Percentiles rank a stretch among this genome's conserved stretches.
phyloP scores from a whole-genome alignment of 2,888 invertebrate species.

The Apamea epomidion region DNA sequence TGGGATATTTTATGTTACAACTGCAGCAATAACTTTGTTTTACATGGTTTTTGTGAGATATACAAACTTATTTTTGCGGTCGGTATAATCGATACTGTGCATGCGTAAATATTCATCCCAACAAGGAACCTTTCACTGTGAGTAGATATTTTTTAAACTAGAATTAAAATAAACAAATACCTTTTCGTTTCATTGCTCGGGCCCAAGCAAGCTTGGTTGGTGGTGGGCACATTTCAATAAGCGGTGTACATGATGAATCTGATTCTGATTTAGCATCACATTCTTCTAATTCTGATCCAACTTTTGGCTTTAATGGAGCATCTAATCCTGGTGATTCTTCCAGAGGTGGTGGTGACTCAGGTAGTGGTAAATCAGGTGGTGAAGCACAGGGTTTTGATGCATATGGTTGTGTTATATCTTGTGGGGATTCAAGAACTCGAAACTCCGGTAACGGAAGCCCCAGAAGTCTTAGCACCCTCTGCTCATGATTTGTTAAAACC shows the following conservation, averaged over 20 bases:
- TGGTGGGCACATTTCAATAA: slow-evolving; percentile 6
- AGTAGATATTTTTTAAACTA: neutral
- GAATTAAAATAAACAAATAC: slow-evolving; percentile 9
- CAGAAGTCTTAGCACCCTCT: slow-evolving; percentile 14
- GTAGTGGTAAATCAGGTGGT: neutral
- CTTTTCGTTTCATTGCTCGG: slow-evolving; percentile 12
- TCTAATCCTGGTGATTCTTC: slow-evolving; percentile 15
- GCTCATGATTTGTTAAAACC: slow-evolving; percentile 14
- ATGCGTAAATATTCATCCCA: neutral
- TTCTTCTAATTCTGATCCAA: neutral
- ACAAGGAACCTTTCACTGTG: neutral
- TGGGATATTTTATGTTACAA: neutral
- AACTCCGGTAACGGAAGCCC: slow-evolving; percentile 19
- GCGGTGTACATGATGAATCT: slow-evolving; percentile 3
- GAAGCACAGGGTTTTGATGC: neutral
- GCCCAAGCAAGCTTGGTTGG: neutral
- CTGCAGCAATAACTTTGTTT: neutral
- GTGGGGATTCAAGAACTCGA: slow-evolving; percentile 1
- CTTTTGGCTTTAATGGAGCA: neutral
- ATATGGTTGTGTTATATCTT: neutral
- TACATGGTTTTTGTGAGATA: neutral
- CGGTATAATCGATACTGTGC: neutral
- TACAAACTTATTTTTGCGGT: neutral
- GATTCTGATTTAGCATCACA: slow-evolving; percentile 13
- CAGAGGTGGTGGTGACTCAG: neutral